A percentile compares a stretch with the other conserved stretches of the same genome.
phyloP scores from a whole-genome alignment of 2,113 vertebrate genomes.

The Anolis sagrei region DNA sequence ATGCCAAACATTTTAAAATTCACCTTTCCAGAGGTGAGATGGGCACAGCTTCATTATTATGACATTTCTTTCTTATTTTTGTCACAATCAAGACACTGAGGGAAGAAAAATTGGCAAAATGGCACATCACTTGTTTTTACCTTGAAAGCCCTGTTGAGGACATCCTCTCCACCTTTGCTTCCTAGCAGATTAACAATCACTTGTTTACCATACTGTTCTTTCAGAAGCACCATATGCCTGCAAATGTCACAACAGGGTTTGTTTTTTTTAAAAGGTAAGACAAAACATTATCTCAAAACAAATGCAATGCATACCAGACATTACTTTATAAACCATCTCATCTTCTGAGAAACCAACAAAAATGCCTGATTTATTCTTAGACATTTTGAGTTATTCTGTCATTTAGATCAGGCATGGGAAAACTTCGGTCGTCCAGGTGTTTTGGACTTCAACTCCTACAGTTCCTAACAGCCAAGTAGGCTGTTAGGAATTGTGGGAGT shows the following conservation, averaged over 20 bases:
- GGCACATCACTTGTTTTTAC: conserved; percentile 64
- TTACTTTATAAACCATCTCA: background rate
- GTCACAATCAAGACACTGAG: conserved; percentile 34
- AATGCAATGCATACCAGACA: background rate
- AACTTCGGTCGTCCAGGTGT: too few species aligned
- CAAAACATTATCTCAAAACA: conserved; percentile 30
- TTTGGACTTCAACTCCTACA: too few species aligned
- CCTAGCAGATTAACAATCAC: conserved; percentile 84
- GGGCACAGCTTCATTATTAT: background rate
- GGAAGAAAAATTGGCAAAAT: conserved; percentile 14
- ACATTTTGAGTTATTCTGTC: background rate
- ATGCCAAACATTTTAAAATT: background rate
- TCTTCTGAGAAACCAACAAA: background rate
- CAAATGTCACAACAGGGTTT: conserved; percentile 39
- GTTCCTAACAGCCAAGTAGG: too few species aligned
- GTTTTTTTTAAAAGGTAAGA: conserved; percentile 1
- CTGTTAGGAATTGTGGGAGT: too few species aligned
- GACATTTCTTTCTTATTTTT: background rate
- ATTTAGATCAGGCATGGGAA: too few species aligned
- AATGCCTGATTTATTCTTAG: background rate
- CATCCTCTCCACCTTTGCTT: conserved; percentile 82
- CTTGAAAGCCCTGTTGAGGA: conserved; percentile 85
- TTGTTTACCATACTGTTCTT: conserved; percentile 84
- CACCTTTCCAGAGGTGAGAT: background rate
- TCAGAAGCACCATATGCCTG: conserved; percentile 85